Conservation (phyloP, 2,113 vertebrate species). For the Cyprinus carpio region DNA sequence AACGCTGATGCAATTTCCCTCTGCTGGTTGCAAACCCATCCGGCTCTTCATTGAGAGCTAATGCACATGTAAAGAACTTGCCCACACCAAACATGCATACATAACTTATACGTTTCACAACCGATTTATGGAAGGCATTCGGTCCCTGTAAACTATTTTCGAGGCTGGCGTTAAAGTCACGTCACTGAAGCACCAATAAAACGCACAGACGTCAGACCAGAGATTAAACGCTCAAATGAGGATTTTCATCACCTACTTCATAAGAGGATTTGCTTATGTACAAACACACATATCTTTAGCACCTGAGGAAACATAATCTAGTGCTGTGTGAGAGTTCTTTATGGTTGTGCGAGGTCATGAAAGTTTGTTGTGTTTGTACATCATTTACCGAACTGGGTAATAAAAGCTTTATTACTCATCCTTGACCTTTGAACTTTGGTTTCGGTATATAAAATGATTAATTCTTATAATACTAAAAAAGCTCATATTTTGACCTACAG, state of each 20-base stretch:
- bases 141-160: background rate
- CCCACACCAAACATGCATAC: background rate
- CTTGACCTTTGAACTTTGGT: conserved; percentile 41
- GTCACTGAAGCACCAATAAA: background rate
- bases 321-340: background rate
- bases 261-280: conserved; percentile 29
- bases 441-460: background rate
- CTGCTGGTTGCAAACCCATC: background rate
- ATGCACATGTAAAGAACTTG: background rate
- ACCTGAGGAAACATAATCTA: background rate
- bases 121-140: conserved; percentile 1
- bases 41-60: background rate
- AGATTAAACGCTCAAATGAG: conserved; percentile 31
- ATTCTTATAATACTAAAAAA: background rate
- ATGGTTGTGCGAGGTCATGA: conserved; percentile 27
- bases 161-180: background rate
- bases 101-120: background rate
- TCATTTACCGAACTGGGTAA: conserved; percentile 6
- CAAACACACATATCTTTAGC: conserved; percentile 3
- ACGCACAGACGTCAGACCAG: background rate
- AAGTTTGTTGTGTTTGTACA: conserved; percentile 17
- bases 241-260: conserved; percentile 23
- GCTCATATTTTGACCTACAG: background rate
- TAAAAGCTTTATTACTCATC: conserved; percentile 39
- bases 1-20: background rate